Conservation (phyloP, 2,888 invertebrate species). For the Toxonevra muliebris region DNA sequence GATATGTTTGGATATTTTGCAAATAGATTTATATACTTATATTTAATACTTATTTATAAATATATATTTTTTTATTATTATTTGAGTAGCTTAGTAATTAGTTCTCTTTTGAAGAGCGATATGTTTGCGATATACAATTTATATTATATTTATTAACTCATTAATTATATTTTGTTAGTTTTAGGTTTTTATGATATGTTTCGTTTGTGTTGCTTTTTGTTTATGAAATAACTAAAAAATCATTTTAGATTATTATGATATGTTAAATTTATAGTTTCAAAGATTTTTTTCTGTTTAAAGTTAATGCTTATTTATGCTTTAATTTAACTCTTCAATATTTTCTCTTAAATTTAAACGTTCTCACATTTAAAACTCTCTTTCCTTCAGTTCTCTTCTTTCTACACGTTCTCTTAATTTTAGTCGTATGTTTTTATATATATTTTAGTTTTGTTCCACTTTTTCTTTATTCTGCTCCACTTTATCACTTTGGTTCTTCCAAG, state of each 20-base stretch:
- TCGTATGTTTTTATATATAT: conserved; percentile 21
- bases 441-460: conserved; percentile 14
- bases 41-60: too few species aligned
- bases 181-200: conserved; percentile 10
- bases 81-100: conserved; percentile 29
- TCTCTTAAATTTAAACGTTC: too few species aligned
- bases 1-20: conserved; percentile 29
- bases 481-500: neutral
- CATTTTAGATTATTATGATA: too few species aligned
- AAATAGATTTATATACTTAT: conserved; percentile 14
- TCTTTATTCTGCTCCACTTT: neutral
- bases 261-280: too few species aligned
- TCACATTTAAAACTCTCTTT: too few species aligned
- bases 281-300: too few species aligned
- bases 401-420: conserved; percentile 33
- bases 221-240: neutral
- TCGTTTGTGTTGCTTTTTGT: neutral
- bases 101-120: conserved; percentile 56
- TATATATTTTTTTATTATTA: neutral
- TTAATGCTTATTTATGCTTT: neutral
- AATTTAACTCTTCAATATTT: neutral
- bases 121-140: conserved; percentile 54
- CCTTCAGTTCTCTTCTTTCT: neutral
- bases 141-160: conserved; percentile 45
- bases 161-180: conserved; percentile 21